Evolutionary conservation across 1,140 invertebrate species (phyloP).

Genomic region (Tetragnatha versicolor): DNA sequence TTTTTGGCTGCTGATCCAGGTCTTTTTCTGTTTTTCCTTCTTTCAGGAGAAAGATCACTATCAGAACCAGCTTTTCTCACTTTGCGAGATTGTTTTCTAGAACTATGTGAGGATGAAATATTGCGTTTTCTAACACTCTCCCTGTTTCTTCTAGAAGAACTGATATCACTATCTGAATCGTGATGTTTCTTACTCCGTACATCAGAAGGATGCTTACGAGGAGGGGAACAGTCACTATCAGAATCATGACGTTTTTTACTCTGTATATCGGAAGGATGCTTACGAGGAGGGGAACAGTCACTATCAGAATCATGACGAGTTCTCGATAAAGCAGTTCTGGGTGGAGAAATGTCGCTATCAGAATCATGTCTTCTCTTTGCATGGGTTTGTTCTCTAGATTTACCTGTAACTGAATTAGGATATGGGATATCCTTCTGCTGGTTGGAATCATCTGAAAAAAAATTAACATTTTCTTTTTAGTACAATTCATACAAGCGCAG

Average conservation of each 20-base stretch:
- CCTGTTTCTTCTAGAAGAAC: conserved; percentile 43
- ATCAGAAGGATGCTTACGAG: background rate
- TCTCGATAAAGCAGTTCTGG: conserved; percentile 21
- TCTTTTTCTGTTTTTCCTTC: conserved; percentile 2
- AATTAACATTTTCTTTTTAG: no score
- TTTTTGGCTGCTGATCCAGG: background rate
- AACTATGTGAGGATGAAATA: no score
- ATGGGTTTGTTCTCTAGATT: no score
- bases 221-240: conserved; percentile 6
- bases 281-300: background rate
- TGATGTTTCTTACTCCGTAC: conserved; percentile 7
- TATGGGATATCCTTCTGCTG: no score
- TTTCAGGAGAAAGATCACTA: conserved; percentile 59
- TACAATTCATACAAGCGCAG: no score
- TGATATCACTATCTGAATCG: conserved; percentile 56
- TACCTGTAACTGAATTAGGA: no score
- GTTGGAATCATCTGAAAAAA: no score
- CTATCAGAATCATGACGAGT: conserved; percentile 1
- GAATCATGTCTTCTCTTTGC: conserved; percentile 8
- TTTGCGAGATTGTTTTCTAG: background rate
- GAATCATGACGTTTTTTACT: background rate
- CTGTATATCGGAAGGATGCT: background rate
- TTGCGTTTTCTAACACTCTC: background rate
- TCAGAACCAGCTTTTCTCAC: conserved; percentile 27
- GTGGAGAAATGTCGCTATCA: conserved; percentile 59